phyloP scores from a whole-genome alignment of 2,113 vertebrate species.

The Mugil cephalus region DNA sequence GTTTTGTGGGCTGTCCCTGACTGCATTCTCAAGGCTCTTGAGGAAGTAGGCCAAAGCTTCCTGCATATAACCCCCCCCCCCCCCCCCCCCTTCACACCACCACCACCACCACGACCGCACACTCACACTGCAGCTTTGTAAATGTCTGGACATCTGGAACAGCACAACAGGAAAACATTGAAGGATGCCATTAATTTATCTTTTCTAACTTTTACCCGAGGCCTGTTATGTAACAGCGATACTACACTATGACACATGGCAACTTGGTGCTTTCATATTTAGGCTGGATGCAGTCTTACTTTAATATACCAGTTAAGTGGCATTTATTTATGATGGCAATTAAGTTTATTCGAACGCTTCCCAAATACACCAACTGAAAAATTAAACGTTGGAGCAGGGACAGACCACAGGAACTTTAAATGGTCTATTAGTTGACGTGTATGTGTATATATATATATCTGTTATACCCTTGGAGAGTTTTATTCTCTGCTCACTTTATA shows the following conservation, averaged over 20 bases:
- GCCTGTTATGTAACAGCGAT: background rate
- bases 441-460: too few species aligned
- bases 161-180: conserved; percentile 21
- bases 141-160: conserved; percentile 35
- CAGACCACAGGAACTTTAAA: background rate
- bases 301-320: background rate
- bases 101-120: too few species aligned
- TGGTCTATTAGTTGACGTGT: background rate
- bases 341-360: background rate
- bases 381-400: background rate
- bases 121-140: conserved; percentile 24
- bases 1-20: conserved; percentile 57
- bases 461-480: too few species aligned
- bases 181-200: conserved; percentile 15
- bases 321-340: background rate
- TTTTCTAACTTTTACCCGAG: background rate
- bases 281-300: background rate
- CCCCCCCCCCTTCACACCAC: background rate
- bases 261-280: too few species aligned
- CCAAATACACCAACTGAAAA: background rate
- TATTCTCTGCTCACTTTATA: too few species aligned
- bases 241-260: too few species aligned
- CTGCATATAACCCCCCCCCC: conserved; percentile 35
- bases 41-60: conserved; percentile 75
- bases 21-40: conserved; percentile 70